A percentile compares a stretch with the other conserved stretches of the same genome.
These are phyloP conservation scores for Sitta carolinensis DNA, from an alignment of 2,797 vertebrate species.

Conservation along the genomic window DNA sequence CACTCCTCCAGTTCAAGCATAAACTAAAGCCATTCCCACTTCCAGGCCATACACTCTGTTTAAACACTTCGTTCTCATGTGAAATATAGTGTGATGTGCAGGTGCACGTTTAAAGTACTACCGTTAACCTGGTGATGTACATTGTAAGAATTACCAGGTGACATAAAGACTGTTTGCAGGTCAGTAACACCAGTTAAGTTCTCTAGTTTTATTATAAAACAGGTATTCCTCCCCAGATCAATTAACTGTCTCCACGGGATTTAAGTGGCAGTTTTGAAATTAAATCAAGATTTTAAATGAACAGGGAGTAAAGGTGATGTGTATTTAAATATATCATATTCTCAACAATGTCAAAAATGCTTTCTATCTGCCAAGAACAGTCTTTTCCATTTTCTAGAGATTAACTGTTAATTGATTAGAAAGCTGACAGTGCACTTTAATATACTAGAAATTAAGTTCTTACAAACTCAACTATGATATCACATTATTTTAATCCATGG, in stretches of 20 bases:
- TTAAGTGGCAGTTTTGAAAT: background rate
- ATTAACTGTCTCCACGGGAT: background rate
- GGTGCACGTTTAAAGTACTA: background rate
- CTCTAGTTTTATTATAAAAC: background rate
- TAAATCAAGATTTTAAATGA: background rate
- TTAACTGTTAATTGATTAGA: background rate
- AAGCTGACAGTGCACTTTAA: background rate
- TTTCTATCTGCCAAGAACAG: background rate
- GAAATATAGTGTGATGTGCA: background rate
- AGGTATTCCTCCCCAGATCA: background rate
- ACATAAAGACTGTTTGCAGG: background rate
- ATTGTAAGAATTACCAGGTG: background rate
- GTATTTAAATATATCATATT: background rate
- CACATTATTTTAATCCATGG: background rate
- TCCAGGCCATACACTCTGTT: background rate
- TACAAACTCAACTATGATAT: background rate
- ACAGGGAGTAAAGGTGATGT: background rate
- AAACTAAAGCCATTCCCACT: background rate
- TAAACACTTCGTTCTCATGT: background rate
- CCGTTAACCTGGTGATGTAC: background rate
- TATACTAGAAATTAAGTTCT: background rate
- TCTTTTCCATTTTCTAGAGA: background rate
- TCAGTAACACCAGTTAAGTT: background rate
- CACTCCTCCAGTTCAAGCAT: background rate
- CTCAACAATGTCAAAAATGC: background rate